A percentile compares a stretch with the other conserved stretches of the same genome.
phyloP scores from a whole-genome alignment of 2,888 invertebrate species.

The Leptogaster cylindrica region DNA sequence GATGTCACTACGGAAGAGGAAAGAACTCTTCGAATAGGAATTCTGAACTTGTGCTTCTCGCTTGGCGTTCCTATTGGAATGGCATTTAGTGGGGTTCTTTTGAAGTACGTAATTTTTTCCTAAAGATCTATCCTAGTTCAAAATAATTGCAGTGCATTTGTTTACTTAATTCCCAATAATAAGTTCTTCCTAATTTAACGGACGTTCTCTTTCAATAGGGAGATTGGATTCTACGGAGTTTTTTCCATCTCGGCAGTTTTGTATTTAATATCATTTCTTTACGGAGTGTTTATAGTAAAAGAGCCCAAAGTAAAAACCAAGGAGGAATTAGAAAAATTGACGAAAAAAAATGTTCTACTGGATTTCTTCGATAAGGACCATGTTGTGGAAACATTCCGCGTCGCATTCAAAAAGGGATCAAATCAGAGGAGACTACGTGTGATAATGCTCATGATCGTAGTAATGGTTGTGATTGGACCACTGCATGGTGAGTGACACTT shows the following conservation, averaged over 20 bases:
- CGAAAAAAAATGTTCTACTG: conserved; percentile 54
- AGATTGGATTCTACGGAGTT: conserved; percentile 83
- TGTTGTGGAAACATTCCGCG: conserved; percentile 77
- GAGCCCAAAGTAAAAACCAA: conserved; percentile 63
- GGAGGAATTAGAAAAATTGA: conserved; percentile 51
- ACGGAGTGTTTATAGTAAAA: conserved; percentile 74
- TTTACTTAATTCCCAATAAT: not conserved
- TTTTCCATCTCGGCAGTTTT: conserved; percentile 78
- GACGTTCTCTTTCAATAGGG: too few relatives aligned
- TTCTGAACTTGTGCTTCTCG: conserved; percentile 87
- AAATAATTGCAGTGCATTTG: too few relatives aligned
- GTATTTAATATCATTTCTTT: conserved; percentile 76
- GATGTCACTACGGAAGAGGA: conserved; percentile 85
- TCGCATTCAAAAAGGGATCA: conserved; percentile 80
- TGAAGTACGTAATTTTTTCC: conserved; percentile 57
- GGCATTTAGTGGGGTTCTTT: conserved; percentile 81
- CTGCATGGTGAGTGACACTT: conserved; percentile 73
- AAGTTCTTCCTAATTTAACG: not conserved
- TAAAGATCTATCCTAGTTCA: not conserved
- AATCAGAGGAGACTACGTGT: conserved; percentile 77
- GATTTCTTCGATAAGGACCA: conserved; percentile 81
- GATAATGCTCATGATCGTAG: conserved; percentile 77
- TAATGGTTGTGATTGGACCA: conserved; percentile 85
- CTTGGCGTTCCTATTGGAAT: conserved; percentile 89
- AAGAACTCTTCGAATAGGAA: conserved; percentile 83